phyloP scores from a whole-genome alignment of 92 coral and sea anemone species.

The Phenganax stokvisi region DNA sequence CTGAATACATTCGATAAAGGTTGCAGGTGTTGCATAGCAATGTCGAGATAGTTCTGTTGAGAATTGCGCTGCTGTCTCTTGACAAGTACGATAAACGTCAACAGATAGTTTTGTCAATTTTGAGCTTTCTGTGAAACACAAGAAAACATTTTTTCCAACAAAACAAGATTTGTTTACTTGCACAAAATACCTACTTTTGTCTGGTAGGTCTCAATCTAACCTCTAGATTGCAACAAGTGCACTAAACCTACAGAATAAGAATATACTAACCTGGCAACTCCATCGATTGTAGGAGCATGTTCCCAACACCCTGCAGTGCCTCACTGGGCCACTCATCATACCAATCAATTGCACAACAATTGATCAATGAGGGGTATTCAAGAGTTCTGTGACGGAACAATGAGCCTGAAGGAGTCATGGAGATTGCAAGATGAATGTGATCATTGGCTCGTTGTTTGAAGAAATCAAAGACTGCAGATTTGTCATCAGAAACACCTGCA shows the following conservation, averaged over 20 bases:
- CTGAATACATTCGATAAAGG: constrained; percentile 84
- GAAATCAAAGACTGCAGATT: constrained; percentile 67
- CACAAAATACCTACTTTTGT: too few relatives aligned
- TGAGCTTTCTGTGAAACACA: neutral
- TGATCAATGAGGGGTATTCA: constrained; percentile 82
- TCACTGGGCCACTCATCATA: constrained; percentile 91
- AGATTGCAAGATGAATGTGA: constrained; percentile 71
- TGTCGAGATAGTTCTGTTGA: constrained; percentile 64
- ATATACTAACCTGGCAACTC: constrained; percentile 48
- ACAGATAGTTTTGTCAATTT: constrained; percentile 21
- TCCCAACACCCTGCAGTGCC: constrained; percentile 80
- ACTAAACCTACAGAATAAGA: neutral
- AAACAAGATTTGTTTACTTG: too few relatives aligned
- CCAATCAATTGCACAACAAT: constrained; percentile 95
- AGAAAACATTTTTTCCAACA: too few relatives aligned
- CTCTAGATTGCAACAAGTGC: too few relatives aligned
- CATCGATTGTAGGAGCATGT: constrained; percentile 61
- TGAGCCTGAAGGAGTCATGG: constrained; percentile 86
- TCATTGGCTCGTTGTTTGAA: constrained; percentile 79
- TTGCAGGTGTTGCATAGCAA: constrained; percentile 83
- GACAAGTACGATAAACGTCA: constrained; percentile 16
- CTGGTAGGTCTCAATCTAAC: too few relatives aligned
- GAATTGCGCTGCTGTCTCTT: constrained; percentile 22
- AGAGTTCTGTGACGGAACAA: constrained; percentile 78
- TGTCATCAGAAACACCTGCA: constrained; percentile 68